Evolutionary conservation across 2,888 invertebrate genomes (phyloP), one percentile per base, ranked within the genome.

Genomic region (Andrena praecox): DNA sequence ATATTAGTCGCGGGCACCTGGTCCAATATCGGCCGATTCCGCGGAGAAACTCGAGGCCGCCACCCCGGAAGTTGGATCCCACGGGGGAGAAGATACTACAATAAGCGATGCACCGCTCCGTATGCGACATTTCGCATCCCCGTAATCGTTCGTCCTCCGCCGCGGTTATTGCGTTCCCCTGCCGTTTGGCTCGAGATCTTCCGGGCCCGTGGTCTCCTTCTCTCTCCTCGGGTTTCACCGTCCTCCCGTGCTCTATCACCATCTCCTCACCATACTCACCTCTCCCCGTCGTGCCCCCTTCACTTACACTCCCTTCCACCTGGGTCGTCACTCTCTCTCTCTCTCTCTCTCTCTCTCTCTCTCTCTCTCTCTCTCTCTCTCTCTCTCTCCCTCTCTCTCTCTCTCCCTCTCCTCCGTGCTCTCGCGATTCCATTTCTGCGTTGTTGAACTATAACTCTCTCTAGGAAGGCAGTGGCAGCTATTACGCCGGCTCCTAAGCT

Each of bases 381-480:
- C 72, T 33, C 31, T 71, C 76, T 67, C 73, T 62, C 74, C 27
- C 67, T 66, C 64, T 62, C 63, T 54, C 64, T 48, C 64, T 56
- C 81, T 62, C 69, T 35, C 72, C 31, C 31, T 71, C 48, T 6
- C 76, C 68, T 59, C 76, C 85, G 80, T 82, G 86, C 89, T 85
- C 81, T 80, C 84, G 90, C 90, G 90, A 90, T 91, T 91, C 91
- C 91, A 91, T 90, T 91, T 89, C 89, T 89, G 90, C 91, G 89
- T 92, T 93, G 93, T 93, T 92, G 92, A 92, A 92, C 93, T 93
- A 93, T 93, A 93, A 92, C 92, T 93, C 91, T 89, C 90, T 87
- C 90, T 87, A 88, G 89, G 89, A 90, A 90, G 91, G 89, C 90
- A 91, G 90, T 91, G 92, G 92, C 93, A 92, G 93, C 92, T 93